Evolutionary conservation across 2,797 vertebrate species (phyloP).

Genomic region (Ctenopoma kingsleyae): DNA sequence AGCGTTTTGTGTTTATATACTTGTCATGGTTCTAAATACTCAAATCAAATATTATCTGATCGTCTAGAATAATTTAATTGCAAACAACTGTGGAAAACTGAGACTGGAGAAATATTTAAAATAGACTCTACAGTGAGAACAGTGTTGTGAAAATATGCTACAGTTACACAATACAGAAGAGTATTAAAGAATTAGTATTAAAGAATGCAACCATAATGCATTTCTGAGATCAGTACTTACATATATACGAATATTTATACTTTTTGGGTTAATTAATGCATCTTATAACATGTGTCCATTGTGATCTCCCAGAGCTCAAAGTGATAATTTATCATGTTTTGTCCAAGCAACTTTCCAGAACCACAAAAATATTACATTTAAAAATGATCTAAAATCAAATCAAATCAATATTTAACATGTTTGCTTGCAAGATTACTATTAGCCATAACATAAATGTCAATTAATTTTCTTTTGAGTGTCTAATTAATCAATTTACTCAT

Average conservation of each 20-base stretch:
- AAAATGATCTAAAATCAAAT: neutral
- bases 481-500: neutral
- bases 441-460: no score
- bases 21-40: conserved; percentile 6
- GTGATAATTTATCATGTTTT: neutral
- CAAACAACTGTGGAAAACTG: neutral
- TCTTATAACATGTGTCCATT: neutral
- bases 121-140: neutral
- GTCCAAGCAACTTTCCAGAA: neutral
- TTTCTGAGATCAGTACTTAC: neutral
- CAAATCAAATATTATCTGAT: conserved; percentile 17
- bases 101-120: neutral
- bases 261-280: neutral
- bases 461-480: neutral
- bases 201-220: neutral
- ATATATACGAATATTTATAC: no score
- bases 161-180: no score
- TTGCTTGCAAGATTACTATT: no score
- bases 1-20: conserved; percentile 4
- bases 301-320: neutral
- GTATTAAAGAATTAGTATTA: no score
- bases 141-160: no score
- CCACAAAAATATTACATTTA: neutral
- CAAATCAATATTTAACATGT: no score
- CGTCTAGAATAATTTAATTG: conserved; percentile 1